A percentile compares a stretch with the other conserved stretches of the same genome.
Conservation (phyloP, 2,888 invertebrate genomes). For the Papilio elwesi region DNA sequence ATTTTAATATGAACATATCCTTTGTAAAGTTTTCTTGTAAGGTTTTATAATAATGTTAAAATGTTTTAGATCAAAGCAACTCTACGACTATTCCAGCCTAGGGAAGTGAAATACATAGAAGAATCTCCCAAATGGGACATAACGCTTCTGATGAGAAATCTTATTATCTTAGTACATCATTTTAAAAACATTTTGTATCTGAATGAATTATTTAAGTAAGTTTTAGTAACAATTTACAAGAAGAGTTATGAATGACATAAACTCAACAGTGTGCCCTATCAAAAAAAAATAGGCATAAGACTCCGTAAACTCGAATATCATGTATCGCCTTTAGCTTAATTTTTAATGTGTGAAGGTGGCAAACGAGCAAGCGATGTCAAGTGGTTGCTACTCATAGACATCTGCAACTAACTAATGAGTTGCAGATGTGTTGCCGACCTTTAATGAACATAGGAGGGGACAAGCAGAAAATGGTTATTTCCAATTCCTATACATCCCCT, state of each 20-base stretch:
- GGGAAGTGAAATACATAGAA: slow-evolving; percentile 66
- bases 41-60: background rate
- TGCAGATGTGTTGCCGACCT: no score
- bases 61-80: slow-evolving; percentile 67
- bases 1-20: background rate
- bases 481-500: no score
- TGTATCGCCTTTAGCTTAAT: no score
- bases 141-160: slow-evolving; percentile 66
- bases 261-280: no score
- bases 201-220: slow-evolving; percentile 72
- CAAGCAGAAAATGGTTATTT: no score
- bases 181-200: slow-evolving; percentile 55
- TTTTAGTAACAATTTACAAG: background rate
- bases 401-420: no score
- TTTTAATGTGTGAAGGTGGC: no score
- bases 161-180: slow-evolving; percentile 63
- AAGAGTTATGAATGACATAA: background rate
- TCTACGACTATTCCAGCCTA: slow-evolving; percentile 66
- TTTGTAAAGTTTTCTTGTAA: background rate
- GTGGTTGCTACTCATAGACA: no score
- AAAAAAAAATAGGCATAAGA: no score
- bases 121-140: slow-evolving; percentile 68
- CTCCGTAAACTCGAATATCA: no score
- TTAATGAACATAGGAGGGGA: no score
- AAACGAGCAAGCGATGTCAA: no score